A percentile compares a stretch with the other conserved stretches of the same genome.
phyloP scores from a whole-genome alignment of 2,797 vertebrate genomes.

The Coranthus polyacanthus region DNA sequence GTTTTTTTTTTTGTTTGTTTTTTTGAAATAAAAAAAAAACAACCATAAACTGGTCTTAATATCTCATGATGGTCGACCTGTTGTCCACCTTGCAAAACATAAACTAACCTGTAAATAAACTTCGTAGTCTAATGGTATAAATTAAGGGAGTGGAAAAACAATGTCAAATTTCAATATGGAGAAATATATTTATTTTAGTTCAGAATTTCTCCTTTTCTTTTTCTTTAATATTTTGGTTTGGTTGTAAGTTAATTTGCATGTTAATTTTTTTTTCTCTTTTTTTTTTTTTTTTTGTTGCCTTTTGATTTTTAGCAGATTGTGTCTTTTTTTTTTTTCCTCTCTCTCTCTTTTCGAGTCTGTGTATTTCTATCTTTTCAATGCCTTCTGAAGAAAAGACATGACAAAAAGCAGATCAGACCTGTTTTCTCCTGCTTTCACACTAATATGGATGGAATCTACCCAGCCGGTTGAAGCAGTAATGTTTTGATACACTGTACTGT shows the following conservation, averaged over 20 bases:
- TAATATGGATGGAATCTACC: constrained; percentile 76
- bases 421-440: constrained; percentile 75
- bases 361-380: constrained; percentile 88
- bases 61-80: constrained; percentile 61
- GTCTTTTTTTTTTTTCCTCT: constrained; percentile 44
- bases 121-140: constrained; percentile 64
- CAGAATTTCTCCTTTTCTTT: constrained; percentile 46
- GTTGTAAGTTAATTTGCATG: constrained; percentile 82
- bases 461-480: constrained; percentile 86
- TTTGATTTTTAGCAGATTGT: constrained; percentile 61
- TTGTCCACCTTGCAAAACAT: constrained; percentile 67
- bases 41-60: constrained; percentile 66
- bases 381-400: constrained; percentile 88
- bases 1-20: no score
- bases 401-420: constrained; percentile 61
- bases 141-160: constrained; percentile 78
- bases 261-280: constrained; percentile 73
- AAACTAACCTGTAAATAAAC: constrained; percentile 81
- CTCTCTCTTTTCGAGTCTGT: constrained; percentile 62
- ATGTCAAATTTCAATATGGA: constrained; percentile 81
- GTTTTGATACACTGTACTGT: constrained; percentile 94
- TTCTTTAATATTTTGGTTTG: constrained; percentile 60
- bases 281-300: constrained; percentile 75
- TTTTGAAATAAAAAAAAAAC: no score
- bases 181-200: constrained; percentile 90